Percentiles rank a stretch among this genome's conserved stretches.
Conservation (phyloP, 2,888 invertebrate genomes). For the Heliconius ismenius region DNA sequence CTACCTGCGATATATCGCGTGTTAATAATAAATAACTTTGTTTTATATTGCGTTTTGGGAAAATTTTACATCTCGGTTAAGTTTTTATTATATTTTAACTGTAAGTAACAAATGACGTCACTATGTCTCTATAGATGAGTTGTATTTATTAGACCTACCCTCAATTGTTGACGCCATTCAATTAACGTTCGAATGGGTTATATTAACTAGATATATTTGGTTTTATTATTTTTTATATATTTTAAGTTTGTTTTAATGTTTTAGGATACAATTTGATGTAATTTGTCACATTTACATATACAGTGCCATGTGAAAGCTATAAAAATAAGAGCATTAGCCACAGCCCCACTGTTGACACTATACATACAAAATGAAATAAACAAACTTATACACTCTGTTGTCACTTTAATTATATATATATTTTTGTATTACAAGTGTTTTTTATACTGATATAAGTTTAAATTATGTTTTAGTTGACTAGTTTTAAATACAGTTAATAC, state of each 20-base stretch:
- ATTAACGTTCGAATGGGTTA: constrained; percentile 12
- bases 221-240: constrained; percentile 14
- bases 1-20: constrained; percentile 47
- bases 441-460: constrained; percentile 2
- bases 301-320: constrained; percentile 27
- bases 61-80: constrained; percentile 45
- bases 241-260: constrained; percentile 4
- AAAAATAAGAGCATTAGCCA: neutral
- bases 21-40: constrained; percentile 48
- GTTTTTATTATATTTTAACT: constrained; percentile 33
- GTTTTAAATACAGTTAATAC: neutral
- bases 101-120: constrained; percentile 22
- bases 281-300: neutral
- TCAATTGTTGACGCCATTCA: constrained; percentile 9
- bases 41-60: constrained; percentile 46
- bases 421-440: neutral
- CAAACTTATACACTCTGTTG: neutral
- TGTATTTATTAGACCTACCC: constrained; percentile 12
- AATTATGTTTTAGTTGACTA: constrained; percentile 1
- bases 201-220: constrained; percentile 16
- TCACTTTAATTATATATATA: neutral
- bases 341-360: neutral
- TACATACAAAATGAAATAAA: constrained; percentile 6
- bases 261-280: constrained; percentile 1
- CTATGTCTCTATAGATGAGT: neutral